Evolutionary conservation across 1,140 invertebrate genomes (phyloP), one percentile per base, ranked within the genome.

Genomic region (Himalopsyche phryganea): DNA sequence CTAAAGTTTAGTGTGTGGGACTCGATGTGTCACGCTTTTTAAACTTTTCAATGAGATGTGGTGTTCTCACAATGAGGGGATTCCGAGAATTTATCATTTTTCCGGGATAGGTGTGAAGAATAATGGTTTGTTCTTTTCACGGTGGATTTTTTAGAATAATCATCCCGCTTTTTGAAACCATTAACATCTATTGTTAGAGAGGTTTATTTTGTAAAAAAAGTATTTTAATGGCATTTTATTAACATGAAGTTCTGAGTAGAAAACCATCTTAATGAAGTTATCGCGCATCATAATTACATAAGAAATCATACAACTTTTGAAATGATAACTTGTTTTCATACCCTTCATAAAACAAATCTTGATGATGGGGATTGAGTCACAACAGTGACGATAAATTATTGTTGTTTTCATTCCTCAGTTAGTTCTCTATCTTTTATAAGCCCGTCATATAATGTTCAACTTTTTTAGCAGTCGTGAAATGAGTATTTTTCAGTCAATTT

Each of bases 1-100:
- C 9, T 28, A n/a, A n/a, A n/a, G 23, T 28, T 28, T 3, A 28
- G 23, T 28, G 23, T 28, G 46, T 58, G 55, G 32, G 48, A 58
- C 38, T 36, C 42, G 33, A 19, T 46, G 17, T 47, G 45, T 56
- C 46, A 56, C 46, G 53, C 45, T 49, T 19, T 46, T 48, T 56
- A 56, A 28, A 48, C 53, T 47, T 47, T 45, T 58, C 55, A 58
- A 58, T 58, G 42, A 28, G 47, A 58, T 14, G 46, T 40, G 46
- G 15, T 45, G 33, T 47, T 17, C 55, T 15, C 40, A 28, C 48
- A 33, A 42, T 48, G 20, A 28, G 36, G 19, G 14, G 10, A 42
- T 58, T 58, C 55, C 28, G 20, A 58, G 55, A 58, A 58, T 40
- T 48, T 48, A 48, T 56, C 45, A 52, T 48, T 56, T 56, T 28